Evolutionary conservation across 2,888 invertebrate species (phyloP).

Genomic region (Diaprepes abbreviatus): DNA sequence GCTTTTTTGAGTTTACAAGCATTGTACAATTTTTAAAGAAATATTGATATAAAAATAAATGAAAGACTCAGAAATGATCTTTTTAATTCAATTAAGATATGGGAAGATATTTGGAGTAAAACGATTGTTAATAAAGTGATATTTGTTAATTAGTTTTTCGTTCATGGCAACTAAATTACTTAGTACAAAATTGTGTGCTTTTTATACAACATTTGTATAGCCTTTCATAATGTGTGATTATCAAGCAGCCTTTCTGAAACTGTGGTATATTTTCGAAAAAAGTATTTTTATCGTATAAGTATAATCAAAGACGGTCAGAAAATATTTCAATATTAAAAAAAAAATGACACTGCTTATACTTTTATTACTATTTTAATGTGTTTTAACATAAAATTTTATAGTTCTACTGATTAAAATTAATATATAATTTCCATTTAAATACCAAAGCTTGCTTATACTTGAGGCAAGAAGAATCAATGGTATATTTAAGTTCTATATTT

Average conservation of each 20-base stretch:
- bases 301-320: constrained; percentile 49
- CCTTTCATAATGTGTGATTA: constrained; percentile 54
- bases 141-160: constrained; percentile 54
- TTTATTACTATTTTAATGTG: constrained; percentile 58
- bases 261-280: constrained; percentile 53
- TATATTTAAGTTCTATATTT: constrained; percentile 27
- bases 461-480: constrained; percentile 52
- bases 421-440: constrained; percentile 49
- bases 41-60: too few species aligned
- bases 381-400: constrained; percentile 57
- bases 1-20: background rate
- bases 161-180: constrained; percentile 60
- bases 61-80: too few species aligned
- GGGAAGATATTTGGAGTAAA: constrained; percentile 22
- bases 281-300: constrained; percentile 52
- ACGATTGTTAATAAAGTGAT: constrained; percentile 50
- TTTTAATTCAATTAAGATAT: constrained; percentile 15
- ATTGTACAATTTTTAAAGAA: too few species aligned
- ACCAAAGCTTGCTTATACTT: constrained; percentile 58
- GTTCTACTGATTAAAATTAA: constrained; percentile 41
- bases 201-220: constrained; percentile 55
- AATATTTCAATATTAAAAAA: constrained; percentile 11
- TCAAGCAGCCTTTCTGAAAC: constrained; percentile 23
- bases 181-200: constrained; percentile 61
- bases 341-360: constrained; percentile 54